Percentiles rank a stretch among this genome's conserved stretches.
These are phyloP conservation scores for Watsonalla cultraria DNA, from an alignment of 2,888 invertebrate genomes.

Conservation along the genomic window DNA sequence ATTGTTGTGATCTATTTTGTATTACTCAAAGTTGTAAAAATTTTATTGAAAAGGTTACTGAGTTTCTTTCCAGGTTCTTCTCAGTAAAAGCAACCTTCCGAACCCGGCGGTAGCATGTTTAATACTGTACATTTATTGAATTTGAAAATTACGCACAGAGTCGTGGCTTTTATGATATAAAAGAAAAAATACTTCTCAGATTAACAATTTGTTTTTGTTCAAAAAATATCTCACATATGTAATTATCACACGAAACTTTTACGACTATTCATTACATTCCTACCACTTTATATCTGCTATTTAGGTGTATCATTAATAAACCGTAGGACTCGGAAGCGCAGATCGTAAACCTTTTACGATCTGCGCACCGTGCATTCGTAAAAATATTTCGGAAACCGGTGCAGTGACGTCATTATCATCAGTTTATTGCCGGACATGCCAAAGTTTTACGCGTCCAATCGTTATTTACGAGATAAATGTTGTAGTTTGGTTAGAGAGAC, in stretches of 20 bases:
- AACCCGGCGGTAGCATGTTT: no score
- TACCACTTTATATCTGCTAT: neutral
- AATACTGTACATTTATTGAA: no score
- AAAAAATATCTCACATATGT: neutral
- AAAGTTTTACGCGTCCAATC: conserved; percentile 33
- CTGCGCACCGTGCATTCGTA: conserved; percentile 62
- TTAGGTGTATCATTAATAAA: conserved; percentile 56
- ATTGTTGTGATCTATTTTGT: no score
- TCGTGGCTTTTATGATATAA: no score
- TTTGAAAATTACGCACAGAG: no score
- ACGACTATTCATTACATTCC: conserved; percentile 16
- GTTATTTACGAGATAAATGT: conserved; percentile 18
- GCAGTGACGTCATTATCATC: conserved; percentile 51
- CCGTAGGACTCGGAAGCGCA: conserved; percentile 30
- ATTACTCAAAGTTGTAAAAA: no score
- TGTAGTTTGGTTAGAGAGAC: neutral
- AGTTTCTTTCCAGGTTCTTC: no score
- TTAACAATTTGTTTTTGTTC: no score
- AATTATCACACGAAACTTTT: conserved; percentile 6
- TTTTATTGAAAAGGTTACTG: no score
- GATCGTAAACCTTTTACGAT: conserved; percentile 71
- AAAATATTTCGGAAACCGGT: conserved; percentile 59
- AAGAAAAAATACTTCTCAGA: no score
- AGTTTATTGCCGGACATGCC: conserved; percentile 40
- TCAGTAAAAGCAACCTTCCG: no score